Percentiles rank a stretch among this genome's conserved stretches.
Evolutionary conservation across 1,140 invertebrate genomes (phyloP).

Genomic region (Drosophila sproati): DNA sequence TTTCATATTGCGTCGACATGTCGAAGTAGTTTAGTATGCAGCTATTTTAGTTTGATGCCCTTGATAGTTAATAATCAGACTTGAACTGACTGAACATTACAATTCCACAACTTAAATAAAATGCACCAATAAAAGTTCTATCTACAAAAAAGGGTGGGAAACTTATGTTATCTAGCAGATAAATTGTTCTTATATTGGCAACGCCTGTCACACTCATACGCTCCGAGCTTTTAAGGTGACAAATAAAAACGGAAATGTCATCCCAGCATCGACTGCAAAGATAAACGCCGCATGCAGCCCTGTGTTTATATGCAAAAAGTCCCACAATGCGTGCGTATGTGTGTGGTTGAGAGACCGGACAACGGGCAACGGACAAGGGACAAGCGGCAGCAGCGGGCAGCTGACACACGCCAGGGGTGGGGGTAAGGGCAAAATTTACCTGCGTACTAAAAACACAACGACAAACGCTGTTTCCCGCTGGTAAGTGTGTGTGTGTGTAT

Average conservation of each 20-base stretch:
- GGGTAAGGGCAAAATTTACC: constrained; percentile 14
- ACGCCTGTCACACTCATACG: too few relatives aligned
- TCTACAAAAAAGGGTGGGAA: too few relatives aligned
- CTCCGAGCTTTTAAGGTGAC: not conserved
- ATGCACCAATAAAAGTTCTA: too few relatives aligned
- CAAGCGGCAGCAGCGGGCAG: constrained; percentile 17
- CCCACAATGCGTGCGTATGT: not conserved
- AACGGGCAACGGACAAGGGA: not conserved
- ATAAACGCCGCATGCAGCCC: constrained; percentile 5
- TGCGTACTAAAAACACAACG: constrained; percentile 10
- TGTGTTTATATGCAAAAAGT: constrained; percentile 24
- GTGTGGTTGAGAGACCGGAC: constrained; percentile 24
- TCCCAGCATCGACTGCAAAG: constrained; percentile 6
- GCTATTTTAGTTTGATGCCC: not conserved
- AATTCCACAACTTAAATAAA: too few relatives aligned
- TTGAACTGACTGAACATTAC: not conserved
- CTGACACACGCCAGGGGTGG: constrained; percentile 41
- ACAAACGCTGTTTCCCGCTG: constrained; percentile 29
- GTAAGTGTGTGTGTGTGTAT: not conserved
- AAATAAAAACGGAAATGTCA: constrained; percentile 13
- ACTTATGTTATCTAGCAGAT: too few relatives aligned
- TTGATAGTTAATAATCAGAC: too few relatives aligned
- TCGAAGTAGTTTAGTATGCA: not conserved
- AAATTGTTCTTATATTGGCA: too few relatives aligned
- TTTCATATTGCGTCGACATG: not conserved